A percentile compares a stretch with the other conserved stretches of the same genome.
Conservation (phyloP, 2,888 invertebrate genomes). For the Disparrhopalites patrizii region DNA sequence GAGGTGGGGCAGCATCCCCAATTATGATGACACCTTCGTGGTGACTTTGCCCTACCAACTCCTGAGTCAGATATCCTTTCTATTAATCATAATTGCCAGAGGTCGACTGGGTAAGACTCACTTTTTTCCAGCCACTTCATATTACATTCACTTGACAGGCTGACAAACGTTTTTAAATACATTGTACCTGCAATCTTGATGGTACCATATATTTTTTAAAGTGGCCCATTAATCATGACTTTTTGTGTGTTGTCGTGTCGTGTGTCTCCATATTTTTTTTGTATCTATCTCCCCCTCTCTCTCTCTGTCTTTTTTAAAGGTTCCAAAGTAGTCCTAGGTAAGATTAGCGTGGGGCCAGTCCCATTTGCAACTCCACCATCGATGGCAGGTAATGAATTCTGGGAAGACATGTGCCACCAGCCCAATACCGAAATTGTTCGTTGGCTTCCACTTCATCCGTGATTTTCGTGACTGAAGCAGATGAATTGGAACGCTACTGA, state of each 20-base stretch:
- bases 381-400: slow-evolving; percentile 44
- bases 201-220: too few relatives aligned
- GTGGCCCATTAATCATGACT: too few relatives aligned
- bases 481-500: too few relatives aligned
- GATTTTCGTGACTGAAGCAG: too few relatives aligned
- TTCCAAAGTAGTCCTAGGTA: slow-evolving; percentile 65
- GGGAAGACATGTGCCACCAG: slow-evolving; percentile 48
- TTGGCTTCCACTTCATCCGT: slow-evolving; percentile 42
- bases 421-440: slow-evolving; percentile 41
- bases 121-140: too few relatives aligned
- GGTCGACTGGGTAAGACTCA: slow-evolving; percentile 48
- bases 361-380: slow-evolving; percentile 49
- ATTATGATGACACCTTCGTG: slow-evolving; percentile 47
- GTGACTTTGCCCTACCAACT: slow-evolving; percentile 45
- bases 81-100: slow-evolving; percentile 43
- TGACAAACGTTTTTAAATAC: too few relatives aligned
- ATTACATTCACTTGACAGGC: too few relatives aligned
- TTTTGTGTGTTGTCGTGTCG: too few relatives aligned
- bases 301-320: too few relatives aligned
- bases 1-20: slow-evolving; percentile 46
- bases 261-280: background rate
- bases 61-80: slow-evolving; percentile 45
- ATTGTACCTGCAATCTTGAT: too few relatives aligned
- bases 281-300: too few relatives aligned
- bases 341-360: slow-evolving; percentile 61